Percentiles rank a stretch among this genome's conserved stretches.
Evolutionary conservation across 1,140 invertebrate species (phyloP).

Genomic region (Lepidurus packardi): DNA sequence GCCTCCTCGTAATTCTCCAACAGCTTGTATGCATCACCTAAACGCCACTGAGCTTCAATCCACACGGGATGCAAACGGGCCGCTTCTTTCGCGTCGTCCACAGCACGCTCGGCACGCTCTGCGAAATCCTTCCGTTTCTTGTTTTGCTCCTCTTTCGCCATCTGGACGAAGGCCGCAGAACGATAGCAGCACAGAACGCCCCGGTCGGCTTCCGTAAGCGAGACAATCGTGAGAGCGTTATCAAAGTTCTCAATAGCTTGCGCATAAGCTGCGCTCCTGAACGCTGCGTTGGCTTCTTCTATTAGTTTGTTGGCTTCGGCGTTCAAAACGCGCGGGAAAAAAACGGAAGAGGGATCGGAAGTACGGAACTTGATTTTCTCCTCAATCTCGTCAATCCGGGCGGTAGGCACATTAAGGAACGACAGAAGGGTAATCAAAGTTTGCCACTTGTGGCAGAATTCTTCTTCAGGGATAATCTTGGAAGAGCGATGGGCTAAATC

Average conservation of each 20-base stretch:
- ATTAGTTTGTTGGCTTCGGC: neutral
- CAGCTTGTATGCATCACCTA: neutral
- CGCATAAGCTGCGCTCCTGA: neutral
- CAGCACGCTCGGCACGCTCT: neutral
- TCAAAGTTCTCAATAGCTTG: neutral
- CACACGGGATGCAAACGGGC: neutral
- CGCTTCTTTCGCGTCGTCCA: neutral
- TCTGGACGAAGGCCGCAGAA: neutral
- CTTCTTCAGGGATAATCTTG: neutral
- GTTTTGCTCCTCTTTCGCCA: neutral
- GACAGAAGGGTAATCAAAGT: neutral
- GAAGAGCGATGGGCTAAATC: neutral
- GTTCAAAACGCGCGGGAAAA: neutral
- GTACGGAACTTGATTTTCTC: neutral
- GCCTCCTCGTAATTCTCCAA: neutral
- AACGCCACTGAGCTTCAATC: neutral
- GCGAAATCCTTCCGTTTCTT: neutral
- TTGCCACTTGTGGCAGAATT: neutral
- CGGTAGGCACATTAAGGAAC: neutral
- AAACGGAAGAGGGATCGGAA: neutral
- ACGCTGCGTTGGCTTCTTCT: neutral
- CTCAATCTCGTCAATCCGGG: neutral
- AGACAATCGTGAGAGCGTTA: neutral
- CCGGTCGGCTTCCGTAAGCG: neutral
- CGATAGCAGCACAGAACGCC: neutral